Conservation (phyloP, 2,888 invertebrate genomes). For the Serripes groenlandicus region DNA sequence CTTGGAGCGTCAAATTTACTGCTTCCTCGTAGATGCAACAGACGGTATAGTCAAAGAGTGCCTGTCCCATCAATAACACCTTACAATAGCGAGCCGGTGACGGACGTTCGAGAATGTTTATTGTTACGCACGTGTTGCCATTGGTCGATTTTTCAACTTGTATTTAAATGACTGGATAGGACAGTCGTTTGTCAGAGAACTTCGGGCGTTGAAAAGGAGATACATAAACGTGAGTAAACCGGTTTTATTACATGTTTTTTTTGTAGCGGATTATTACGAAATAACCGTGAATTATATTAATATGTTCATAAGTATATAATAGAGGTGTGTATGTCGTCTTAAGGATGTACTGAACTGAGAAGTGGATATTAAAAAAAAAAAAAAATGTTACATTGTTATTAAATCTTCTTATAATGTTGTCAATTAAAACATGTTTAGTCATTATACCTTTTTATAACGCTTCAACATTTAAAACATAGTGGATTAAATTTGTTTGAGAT, state of each 20-base stretch:
- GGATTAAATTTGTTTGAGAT: too few species aligned
- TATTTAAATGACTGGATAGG: too few species aligned
- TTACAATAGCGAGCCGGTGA: background rate
- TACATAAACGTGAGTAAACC: background rate
- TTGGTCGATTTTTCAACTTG: background rate
- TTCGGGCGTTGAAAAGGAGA: background rate
- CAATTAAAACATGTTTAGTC: too few species aligned
- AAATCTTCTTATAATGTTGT: too few species aligned
- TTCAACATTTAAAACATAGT: too few species aligned
- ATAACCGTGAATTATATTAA: background rate
- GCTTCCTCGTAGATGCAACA: too few species aligned
- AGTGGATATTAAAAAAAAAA: too few species aligned
- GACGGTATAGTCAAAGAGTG: constrained; percentile 5
- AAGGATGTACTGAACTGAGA: too few species aligned
- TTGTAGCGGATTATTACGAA: background rate
- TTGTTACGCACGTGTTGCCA: background rate
- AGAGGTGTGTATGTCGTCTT: too few species aligned
- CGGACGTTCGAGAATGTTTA: background rate
- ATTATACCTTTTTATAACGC: too few species aligned
- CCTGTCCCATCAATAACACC: background rate
- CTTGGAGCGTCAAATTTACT: too few species aligned
- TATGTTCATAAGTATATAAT: background rate
- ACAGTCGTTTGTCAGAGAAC: background rate
- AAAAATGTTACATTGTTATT: too few species aligned
- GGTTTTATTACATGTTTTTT: background rate